Evolutionary conservation across 2,888 invertebrate species (phyloP), one percentile per base, ranked within the genome.

Genomic region (Platycheirus rosarum): DNA sequence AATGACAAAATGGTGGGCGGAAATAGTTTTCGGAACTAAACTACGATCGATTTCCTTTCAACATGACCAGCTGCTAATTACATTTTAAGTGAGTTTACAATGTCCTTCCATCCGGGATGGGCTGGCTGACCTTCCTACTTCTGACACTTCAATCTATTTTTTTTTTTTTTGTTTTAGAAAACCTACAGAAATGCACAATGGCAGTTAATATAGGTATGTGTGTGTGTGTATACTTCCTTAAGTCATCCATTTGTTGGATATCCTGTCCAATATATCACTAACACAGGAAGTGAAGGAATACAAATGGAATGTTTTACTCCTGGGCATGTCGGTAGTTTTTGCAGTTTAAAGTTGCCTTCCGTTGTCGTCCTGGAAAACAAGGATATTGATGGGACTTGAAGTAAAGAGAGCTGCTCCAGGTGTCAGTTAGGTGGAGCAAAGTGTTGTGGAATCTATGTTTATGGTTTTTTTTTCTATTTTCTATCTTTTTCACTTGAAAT

Each of bases 71-170:
- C 46, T 70, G 76, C 82, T 82, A 82, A 82, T 82, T 82, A 82
- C 82, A 82, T 76, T 82, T 82, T 76, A 82, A 82, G 76, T 82
- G 68, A 82, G 70, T 75, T 75, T 75, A 51, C 79, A 74, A 63
- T 60, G 40, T 55, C 57, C 65, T 53, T 65, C 66, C 62, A 51
- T 55, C 63, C 29, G 48, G 49, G 20, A 13, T 1, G 35, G 18
- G 9, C 14, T 57, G 57, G 23, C 23, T n/a, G 26, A 57, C 23
- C 40, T 23, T 40, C 11, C 63, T 26, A 53, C 48, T 65, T 70
- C 69, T 70, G 44, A 46, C 37, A 51, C 40, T 57, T 29, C 0
- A 16, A 32, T 44, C 1, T 14, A 13, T 14, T 14, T 7, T 8
- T 4, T 44, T 7, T 14, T 13, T n/a, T 18, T 16, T 14, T 44